Evolutionary conservation across 2,888 invertebrate species (phyloP).

Genomic region (Trissolcus brochymenae): DNA sequence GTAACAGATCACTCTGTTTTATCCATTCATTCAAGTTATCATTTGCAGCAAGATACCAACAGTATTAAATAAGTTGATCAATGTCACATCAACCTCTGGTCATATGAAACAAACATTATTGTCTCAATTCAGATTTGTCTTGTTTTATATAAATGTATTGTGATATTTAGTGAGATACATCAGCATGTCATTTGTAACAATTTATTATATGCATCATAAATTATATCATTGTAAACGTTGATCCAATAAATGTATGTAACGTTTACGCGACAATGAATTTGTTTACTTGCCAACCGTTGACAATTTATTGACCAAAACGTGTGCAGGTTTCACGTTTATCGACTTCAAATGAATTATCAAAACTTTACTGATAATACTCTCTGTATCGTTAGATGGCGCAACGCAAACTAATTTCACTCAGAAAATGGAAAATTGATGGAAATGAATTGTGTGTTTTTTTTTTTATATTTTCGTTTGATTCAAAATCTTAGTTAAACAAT

Average conservation of each 20-base stretch:
- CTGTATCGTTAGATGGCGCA: neutral
- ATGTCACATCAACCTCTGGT: too few relatives aligned
- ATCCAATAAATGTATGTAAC: constrained; percentile 5
- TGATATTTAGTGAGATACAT: constrained; percentile 17
- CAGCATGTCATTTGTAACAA: constrained; percentile 6
- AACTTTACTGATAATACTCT: neutral
- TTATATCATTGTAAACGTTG: constrained; percentile 4
- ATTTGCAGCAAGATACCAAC: constrained; percentile 3
- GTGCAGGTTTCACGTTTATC: neutral
- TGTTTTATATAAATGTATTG: neutral
- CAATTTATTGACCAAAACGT: neutral
- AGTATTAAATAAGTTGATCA: constrained; percentile 2
- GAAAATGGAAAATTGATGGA: too few relatives aligned
- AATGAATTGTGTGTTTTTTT: too few relatives aligned
- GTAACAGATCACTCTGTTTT: neutral
- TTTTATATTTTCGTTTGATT: too few relatives aligned
- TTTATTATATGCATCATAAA: constrained; percentile 2
- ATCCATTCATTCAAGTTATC: neutral
- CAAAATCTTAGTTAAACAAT: too few relatives aligned
- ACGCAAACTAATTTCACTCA: neutral
- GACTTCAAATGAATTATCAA: neutral
- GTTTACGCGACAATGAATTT: neutral
- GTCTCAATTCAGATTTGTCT: neutral
- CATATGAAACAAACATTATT: neutral
- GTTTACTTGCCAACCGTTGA: neutral